Percentiles rank a stretch among this genome's conserved stretches.
Evolutionary conservation across 2,888 invertebrate species (phyloP).

Genomic region (Agapostemon virescens): DNA sequence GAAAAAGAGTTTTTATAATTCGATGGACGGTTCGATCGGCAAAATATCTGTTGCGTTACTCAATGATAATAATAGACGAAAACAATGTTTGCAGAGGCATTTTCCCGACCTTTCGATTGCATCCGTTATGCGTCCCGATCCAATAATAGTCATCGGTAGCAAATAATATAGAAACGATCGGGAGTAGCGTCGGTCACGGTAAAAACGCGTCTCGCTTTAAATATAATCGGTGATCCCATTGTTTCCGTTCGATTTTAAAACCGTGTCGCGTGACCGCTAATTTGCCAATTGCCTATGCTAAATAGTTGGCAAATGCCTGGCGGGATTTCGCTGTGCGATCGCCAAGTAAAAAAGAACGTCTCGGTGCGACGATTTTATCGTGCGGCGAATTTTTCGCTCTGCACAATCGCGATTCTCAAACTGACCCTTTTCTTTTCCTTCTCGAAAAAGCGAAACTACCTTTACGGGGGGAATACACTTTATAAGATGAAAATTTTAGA

Average conservation of each 20-base stretch:
- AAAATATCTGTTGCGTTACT: background rate
- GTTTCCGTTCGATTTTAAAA: slow-evolving; percentile 59
- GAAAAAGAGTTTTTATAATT: too few species aligned
- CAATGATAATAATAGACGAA: background rate
- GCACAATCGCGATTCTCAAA: background rate
- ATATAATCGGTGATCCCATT: slow-evolving; percentile 62
- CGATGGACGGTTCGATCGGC: background rate
- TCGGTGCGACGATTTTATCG: background rate
- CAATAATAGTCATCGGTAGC: slow-evolving; percentile 37
- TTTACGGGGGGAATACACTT: too few species aligned
- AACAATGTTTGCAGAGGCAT: background rate
- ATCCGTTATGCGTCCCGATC: slow-evolving; percentile 1
- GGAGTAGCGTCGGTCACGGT: slow-evolving; percentile 29
- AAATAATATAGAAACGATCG: slow-evolving; percentile 48
- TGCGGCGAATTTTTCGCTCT: background rate
- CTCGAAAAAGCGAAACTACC: too few species aligned
- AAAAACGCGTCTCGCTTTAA: slow-evolving; percentile 52
- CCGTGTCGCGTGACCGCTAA: slow-evolving; percentile 56
- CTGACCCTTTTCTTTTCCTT: too few species aligned
- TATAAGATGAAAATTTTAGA: too few species aligned
- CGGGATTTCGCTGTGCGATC: slow-evolving; percentile 51
- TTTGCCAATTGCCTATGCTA: slow-evolving; percentile 65
- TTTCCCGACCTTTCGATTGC: slow-evolving; percentile 6
- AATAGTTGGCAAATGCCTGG: slow-evolving; percentile 63
- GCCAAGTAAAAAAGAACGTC: slow-evolving; percentile 54